Conservation (phyloP, 2,888 invertebrate species). For the Acanthacorydalis orientalis region DNA sequence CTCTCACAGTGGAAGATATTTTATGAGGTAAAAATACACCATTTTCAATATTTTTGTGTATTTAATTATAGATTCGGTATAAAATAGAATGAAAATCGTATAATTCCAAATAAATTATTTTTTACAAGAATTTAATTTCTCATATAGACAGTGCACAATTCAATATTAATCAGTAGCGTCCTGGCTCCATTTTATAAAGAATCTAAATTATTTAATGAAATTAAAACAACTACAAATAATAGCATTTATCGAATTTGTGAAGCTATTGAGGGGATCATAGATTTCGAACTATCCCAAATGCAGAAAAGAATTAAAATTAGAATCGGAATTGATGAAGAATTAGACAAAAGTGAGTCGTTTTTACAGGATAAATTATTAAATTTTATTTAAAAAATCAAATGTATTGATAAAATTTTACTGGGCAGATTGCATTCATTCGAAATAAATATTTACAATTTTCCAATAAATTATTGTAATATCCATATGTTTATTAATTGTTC, state of each 20-base stretch:
- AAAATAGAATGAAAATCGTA: no score
- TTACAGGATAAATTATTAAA: background rate
- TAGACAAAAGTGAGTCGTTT: conserved; percentile 50
- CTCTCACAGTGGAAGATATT: conserved; percentile 51
- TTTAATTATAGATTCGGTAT: no score
- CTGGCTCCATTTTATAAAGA: conserved; percentile 32
- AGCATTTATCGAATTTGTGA: conserved; percentile 40
- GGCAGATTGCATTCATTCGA: no score
- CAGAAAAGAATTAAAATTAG: conserved; percentile 57
- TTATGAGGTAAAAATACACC: conserved; percentile 36
- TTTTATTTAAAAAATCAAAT: no score
- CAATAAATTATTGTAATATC: no score
- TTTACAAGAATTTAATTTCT: background rate
- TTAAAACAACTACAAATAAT: conserved; percentile 31
- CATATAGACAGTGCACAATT: conserved; percentile 47
- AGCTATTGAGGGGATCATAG: conserved; percentile 55
- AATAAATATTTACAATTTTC: no score
- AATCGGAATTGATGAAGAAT: conserved; percentile 51
- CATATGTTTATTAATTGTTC: no score
- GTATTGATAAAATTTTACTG: no score
- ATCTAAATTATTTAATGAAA: conserved; percentile 33
- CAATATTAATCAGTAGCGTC: conserved; percentile 48
- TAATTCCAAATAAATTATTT: no score
- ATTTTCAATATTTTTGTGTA: no score
- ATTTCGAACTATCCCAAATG: conserved; percentile 42